Percentiles rank a stretch among this genome's conserved stretches.
Conservation (phyloP, 2,113 vertebrate species). For the Bothrops jararaca region DNA sequence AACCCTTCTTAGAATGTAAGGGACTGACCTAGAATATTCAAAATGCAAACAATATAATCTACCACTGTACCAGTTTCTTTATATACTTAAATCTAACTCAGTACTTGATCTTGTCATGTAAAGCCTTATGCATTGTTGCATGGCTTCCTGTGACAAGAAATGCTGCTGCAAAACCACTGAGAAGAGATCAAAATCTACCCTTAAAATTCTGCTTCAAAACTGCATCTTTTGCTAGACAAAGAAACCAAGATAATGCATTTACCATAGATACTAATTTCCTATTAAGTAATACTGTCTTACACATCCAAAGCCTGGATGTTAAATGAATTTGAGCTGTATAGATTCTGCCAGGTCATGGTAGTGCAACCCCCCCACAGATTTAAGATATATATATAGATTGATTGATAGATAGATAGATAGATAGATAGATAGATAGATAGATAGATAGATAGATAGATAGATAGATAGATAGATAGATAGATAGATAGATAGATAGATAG, state of each 20-base stretch:
- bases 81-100: conserved; percentile 7
- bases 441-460: not conserved
- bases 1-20: not conserved
- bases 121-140: not conserved
- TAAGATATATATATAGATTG: not conserved
- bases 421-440: too few species aligned
- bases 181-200: not conserved
- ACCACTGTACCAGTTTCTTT: not conserved
- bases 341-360: not conserved
- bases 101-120: conserved; percentile 24
- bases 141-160: conserved; percentile 28
- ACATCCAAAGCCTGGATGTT: conserved; percentile 44
- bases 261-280: conserved; percentile 21
- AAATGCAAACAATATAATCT: not conserved
- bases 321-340: not conserved
- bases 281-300: conserved; percentile 33
- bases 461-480: not conserved
- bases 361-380: not conserved
- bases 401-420: too few species aligned
- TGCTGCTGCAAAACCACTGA: conserved; percentile 38
- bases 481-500: rapidly evolving
- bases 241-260: not conserved
- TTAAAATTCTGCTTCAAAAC: conserved; percentile 28
- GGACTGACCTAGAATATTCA: not conserved
- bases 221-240: conserved; percentile 10